Percentiles rank a stretch among this genome's conserved stretches.
These are phyloP conservation scores for Aelia acuminata DNA, from an alignment of 2,888 invertebrate genomes.

Conservation along the genomic window DNA sequence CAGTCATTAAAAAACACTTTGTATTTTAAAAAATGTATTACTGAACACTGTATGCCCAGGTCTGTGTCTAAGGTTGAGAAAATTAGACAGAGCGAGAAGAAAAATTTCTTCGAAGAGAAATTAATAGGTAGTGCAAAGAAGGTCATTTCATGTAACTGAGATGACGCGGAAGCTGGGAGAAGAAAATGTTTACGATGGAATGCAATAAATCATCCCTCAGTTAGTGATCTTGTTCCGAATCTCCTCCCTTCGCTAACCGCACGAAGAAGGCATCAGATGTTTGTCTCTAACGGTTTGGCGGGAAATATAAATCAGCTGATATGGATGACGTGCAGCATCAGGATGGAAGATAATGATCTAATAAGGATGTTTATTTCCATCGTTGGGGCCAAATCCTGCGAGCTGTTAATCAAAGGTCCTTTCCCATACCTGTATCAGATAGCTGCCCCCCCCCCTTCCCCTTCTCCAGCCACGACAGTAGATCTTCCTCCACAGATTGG, in stretches of 20 bases:
- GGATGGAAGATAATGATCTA: slow-evolving; percentile 15
- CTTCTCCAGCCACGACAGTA: slow-evolving; percentile 5
- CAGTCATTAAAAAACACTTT: too few relatives aligned
- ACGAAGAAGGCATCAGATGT: slow-evolving; percentile 31
- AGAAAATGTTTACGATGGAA: background rate
- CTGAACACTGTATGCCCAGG: too few relatives aligned
- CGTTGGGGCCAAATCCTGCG: slow-evolving; percentile 37
- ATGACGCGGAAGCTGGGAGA: background rate
- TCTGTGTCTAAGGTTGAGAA: too few relatives aligned
- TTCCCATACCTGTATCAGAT: slow-evolving; percentile 44
- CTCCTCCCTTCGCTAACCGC: slow-evolving; percentile 23
- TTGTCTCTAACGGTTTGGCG: slow-evolving; percentile 29
- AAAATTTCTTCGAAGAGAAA: too few relatives aligned
- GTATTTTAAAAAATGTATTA: too few relatives aligned
- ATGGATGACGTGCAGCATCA: slow-evolving; percentile 17
- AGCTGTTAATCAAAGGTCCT: slow-evolving; percentile 46
- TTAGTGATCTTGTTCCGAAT: slow-evolving; percentile 41
- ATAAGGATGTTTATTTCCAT: slow-evolving; percentile 46
- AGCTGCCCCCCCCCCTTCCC: background rate
- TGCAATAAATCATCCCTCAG: background rate
- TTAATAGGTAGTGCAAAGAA: too few relatives aligned
- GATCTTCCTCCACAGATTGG: slow-evolving; percentile 28
- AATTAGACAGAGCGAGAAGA: too few relatives aligned
- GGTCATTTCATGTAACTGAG: too few relatives aligned
- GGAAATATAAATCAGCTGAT: slow-evolving; percentile 39